Evolutionary conservation across 64 coral and sea anemone genomes (phyloP), one percentile per base, ranked within the genome.

Genomic region (Hydrozoanthus tunicans): DNA sequence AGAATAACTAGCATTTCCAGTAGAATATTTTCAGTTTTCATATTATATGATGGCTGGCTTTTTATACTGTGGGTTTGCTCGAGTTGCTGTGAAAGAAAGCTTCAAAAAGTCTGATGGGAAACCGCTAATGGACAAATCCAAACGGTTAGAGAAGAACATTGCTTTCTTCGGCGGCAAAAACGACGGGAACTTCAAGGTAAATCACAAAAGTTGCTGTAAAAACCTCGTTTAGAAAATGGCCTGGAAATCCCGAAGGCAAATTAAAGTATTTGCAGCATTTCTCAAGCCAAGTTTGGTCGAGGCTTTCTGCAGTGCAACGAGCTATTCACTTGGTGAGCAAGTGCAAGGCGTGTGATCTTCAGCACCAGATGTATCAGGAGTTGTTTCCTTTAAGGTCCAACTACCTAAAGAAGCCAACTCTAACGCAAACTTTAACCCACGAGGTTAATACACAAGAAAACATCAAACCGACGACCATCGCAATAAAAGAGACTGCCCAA

Each of bases 21-120:
- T 43, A 43, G 32, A 43, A 43, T 43, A 43, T 43, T 43, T 43
- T 17, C 12, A 66, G 64, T 66, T 11, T 66, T 66, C 13, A 17
- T 15, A 15, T 17, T 11, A 17, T 66, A 66, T 15, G 12, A 86
- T 92, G 81, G 81, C 91, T 74, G 81, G 81, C 53, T 86, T 92
- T 77, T 92, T 92, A 7, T 17, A 92, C 81, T 92, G 81, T 86
- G 81, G 91, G 56, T 92, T 86, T 57, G 56, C 32, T 43, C 32
- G 32, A 14, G 51, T 78, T 15, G 77, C 80, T 65, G 80, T 82
- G 23, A 82, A 82, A 14, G 10, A 82, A 13, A 65, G 80, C 25
- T 82, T 65, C 80, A 82, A 82, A 43, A 64, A 63, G 51, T 4
- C 13, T 9, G 65, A 82, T 82, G 80, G 60, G 11, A 82, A 82